Evolutionary conservation across 2,113 vertebrate genomes (phyloP).

Genomic region (Capricornis sumatraensis): DNA sequence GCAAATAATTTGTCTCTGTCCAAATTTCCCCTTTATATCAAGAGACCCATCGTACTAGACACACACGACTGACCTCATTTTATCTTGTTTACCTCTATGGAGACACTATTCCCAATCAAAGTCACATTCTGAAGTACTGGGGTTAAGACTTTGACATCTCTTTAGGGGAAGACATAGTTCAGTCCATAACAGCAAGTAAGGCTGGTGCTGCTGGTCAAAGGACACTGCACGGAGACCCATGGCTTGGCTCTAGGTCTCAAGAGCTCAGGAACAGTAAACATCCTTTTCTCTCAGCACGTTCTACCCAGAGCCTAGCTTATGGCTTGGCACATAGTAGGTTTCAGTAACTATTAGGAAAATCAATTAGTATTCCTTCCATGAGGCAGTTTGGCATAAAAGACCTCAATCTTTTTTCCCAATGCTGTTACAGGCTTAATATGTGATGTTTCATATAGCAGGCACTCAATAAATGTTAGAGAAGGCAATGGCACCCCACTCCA

Average conservation of each 20-base stretch:
- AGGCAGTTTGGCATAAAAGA: background rate
- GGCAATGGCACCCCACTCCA: too few relatives aligned
- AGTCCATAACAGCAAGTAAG: background rate
- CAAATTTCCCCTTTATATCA: background rate
- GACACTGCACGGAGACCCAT: background rate
- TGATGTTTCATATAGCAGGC: background rate
- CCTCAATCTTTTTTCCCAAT: background rate
- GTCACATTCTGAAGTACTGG: background rate
- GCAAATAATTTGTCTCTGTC: background rate
- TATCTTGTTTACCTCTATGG: background rate
- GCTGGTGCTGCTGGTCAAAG: background rate
- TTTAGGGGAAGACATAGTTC: background rate
- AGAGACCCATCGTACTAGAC: background rate
- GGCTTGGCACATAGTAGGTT: background rate
- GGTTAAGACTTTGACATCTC: background rate
- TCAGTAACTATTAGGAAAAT: background rate
- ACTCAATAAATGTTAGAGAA: background rate
- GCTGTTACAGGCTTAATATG: background rate
- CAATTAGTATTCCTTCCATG: background rate
- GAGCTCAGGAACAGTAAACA: background rate
- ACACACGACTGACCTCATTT: background rate
- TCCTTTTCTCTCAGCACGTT: background rate
- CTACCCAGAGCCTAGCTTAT: background rate
- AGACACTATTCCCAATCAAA: background rate
- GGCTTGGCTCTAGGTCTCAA: background rate